Evolutionary conservation across 2,797 vertebrate genomes (phyloP), one percentile per base, ranked within the genome.

Genomic region (Danio jaintianensis): DNA sequence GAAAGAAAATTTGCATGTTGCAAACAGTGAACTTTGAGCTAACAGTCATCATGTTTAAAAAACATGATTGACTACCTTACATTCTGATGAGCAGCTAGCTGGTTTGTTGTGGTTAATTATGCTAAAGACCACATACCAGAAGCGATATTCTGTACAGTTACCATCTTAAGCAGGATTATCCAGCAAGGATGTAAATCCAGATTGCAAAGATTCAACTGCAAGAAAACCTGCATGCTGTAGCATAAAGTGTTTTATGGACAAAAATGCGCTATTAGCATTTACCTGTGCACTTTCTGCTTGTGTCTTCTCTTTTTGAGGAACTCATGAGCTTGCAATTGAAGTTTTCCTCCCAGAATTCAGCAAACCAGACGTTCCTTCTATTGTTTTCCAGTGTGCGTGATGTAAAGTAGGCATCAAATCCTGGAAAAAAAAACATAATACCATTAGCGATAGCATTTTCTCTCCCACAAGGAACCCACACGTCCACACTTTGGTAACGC

Each of bases 301-400:
- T 95, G 85, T 96, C 96, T 74, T 98, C 96, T 66, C 95, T 97
- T 90, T 96, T 98, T 0, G 96, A 97, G 16, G 96, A 97, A 9
- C 94, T 97, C 94, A 98, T 97, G 74, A 99, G 90, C 84, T 98
- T 98, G 91, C 97, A 99, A 91, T 98, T 96, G 91, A 99, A 99
- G 91, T 98, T 98, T 87, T 99, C 96, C 87, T 99, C 97, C 97
- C 97, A 99, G 91, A 95, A 98, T 84, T 98, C 97, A 0, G 97
- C 97, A 66, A 99, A 99, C 97, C 97, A 99, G 1, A 99, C 97
- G 1, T 99, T 98, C 89, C 97, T 94, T 67, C 97, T 86, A 90
- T 99, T 99, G 91, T 99, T 99, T 89, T 99, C 97, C 84, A 99
- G 89, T 0, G 96, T 97, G 15, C 97, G 94, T 0, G 96, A 96